These are phyloP conservation scores for Phodopus roborovskii DNA, from an alignment of 2,113 vertebrate species.

Conservation along the genomic window DNA sequence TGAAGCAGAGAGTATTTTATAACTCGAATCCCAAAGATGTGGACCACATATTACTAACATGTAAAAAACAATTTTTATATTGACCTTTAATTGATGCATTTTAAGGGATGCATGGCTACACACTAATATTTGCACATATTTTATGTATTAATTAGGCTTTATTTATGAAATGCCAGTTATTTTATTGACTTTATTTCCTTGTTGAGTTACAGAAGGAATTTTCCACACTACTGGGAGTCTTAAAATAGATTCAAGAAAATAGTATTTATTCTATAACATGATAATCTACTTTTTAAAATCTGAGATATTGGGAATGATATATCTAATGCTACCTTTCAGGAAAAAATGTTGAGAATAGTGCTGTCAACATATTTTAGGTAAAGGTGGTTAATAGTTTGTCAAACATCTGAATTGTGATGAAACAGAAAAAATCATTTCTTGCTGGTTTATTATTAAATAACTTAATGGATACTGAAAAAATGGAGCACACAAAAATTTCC, in stretches of 20 bases:
- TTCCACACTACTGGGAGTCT: conserved; percentile 18
- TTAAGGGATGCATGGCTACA: not conserved
- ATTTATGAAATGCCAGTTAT: conserved; percentile 18
- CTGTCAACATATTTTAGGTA: conserved; percentile 16
- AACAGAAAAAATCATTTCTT: conserved; percentile 41
- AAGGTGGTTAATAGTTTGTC: conserved; percentile 51
- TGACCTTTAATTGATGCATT: not conserved
- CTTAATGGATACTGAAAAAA: conserved; percentile 19
- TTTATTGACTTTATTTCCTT: conserved; percentile 46
- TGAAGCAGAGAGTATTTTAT: not conserved
- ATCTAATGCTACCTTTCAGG: conserved; percentile 13
- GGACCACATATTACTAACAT: not conserved
- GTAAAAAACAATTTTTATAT: not conserved
- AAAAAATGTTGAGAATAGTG: conserved; percentile 35
- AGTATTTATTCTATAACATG: not conserved
- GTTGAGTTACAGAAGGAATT: conserved; percentile 40
- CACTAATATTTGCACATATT: conserved; percentile 41
- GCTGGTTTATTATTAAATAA: conserved; percentile 49
- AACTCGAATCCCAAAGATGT: not conserved
- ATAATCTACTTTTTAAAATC: conserved; percentile 39
- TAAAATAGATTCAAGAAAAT: conserved; percentile 35
- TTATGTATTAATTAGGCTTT: conserved; percentile 29
- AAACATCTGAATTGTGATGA: conserved; percentile 51
- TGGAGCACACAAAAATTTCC: not conserved
- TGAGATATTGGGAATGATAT: conserved; percentile 22